Conservation (phyloP, 2,113 vertebrate species). For the Isichthys henryi region DNA sequence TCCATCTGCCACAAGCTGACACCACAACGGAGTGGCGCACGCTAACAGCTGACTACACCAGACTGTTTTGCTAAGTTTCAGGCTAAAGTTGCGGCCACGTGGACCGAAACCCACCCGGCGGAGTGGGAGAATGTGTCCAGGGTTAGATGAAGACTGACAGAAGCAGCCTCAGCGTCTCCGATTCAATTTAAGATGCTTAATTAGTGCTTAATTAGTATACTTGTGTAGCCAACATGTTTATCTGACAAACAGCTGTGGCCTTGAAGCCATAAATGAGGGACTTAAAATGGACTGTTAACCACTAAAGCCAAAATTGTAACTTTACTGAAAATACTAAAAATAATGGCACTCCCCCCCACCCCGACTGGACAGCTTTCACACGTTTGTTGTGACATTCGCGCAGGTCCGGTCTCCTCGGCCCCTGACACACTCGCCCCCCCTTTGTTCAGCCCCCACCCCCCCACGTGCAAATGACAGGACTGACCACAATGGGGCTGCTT, state of each 20-base stretch:
- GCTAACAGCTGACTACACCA: neutral
- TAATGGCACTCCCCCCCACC: neutral
- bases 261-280: neutral
- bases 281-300: neutral
- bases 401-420: neutral
- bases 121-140: neutral
- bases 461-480: neutral
- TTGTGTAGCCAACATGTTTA: neutral
- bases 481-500: neutral
- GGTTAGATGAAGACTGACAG: neutral
- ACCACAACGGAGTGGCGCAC: neutral
- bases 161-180: neutral
- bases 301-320: neutral
- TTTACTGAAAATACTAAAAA: neutral
- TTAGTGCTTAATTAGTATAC: neutral
- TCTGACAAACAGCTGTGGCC: neutral
- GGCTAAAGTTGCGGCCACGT: neutral
- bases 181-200: neutral
- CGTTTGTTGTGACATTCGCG: neutral
- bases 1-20: neutral
- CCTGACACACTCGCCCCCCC: neutral
- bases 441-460: neutral
- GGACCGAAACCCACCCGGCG: neutral
- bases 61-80: neutral
- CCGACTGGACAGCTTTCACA: neutral